Base-by-base conservation (phyloP, 2,888 invertebrate genomes). In the Drosophila meridiana region DNA sequence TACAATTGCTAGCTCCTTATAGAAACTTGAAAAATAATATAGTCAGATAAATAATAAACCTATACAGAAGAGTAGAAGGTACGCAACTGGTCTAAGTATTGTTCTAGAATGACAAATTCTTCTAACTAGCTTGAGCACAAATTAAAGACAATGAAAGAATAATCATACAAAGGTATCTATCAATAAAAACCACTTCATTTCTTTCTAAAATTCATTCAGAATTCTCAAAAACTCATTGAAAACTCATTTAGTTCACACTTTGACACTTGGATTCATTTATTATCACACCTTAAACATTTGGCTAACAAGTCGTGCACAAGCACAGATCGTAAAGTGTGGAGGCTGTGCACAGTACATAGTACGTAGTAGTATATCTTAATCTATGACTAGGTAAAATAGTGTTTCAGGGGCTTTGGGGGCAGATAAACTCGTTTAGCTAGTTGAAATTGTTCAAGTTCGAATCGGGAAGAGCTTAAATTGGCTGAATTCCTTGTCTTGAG, bases 221-320 rank as follows among this genome's bases (percentile, higher is more conserved):
- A 38, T 4, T 4, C 11, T 38, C 13, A 7, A 0, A 7, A 36
- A 2, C 6, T 9, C 3, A 20, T 52, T 34, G 2, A 34, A 6
- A 20, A 52, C 34, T 6, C 34, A 6, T 52, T 34, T 4, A 5
- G 28, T 34, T 14, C 20, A 42, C n/a, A 42, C 32, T 53, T 50
- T 58, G 61, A 61, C 43, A 76, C 50, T 66, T 63, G 45, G 56
- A 58, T 78, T 78, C 52, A 57, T 83, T 80, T 80, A 87, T 74
- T 85, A 87, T 87, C 83, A 83, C 86, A 85, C 83, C 67, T 68
- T 48, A 40, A 59, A 55, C 53, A 45, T 59, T 67, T n/a, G 63
- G 66, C 69, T 60, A 67, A 50, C 69, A 69, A 50, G 8, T n/a
- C 14, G 34, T 2, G 8, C 20, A 42, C 40, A 55, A 13, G 38